Conservation (phyloP, 2,797 vertebrate genomes). For the Scarus forsteni region DNA sequence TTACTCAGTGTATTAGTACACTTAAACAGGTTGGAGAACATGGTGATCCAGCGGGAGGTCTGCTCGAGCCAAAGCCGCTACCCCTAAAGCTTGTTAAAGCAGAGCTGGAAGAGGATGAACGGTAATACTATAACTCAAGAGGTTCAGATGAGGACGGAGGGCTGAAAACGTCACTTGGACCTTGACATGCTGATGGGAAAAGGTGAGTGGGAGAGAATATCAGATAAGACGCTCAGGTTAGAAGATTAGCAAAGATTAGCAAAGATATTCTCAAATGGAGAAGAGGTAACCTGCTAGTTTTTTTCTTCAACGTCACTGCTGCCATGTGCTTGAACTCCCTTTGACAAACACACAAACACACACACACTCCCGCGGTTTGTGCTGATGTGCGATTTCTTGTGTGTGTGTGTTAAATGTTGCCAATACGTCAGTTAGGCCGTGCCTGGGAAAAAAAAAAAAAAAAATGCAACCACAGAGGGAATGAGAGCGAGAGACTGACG, state of each 20-base stretch:
- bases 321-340: not conserved
- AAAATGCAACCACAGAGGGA: slow-evolving; percentile 32
- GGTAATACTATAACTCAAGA: slow-evolving; percentile 4
- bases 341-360: slow-evolving; percentile 3
- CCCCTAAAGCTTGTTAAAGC: slow-evolving; percentile 4
- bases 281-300: not conserved
- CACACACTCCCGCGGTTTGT: slow-evolving; percentile 6
- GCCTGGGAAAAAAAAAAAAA: slow-evolving; percentile 60
- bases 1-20: not conserved
- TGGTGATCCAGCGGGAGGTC: slow-evolving; percentile 3
- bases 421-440: slow-evolving; percentile 55
- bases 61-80: not conserved
- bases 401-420: slow-evolving; percentile 52
- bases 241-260: slow-evolving; percentile 28
- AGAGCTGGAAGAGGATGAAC: slow-evolving; percentile 5
- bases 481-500: slow-evolving; percentile 20
- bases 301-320: not conserved
- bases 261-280: slow-evolving; percentile 4
- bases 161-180: not conserved
- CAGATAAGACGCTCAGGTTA: slow-evolving; percentile 15
- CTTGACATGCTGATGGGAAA: not conserved
- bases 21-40: not conserved
- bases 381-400: slow-evolving; percentile 31
- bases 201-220: not conserved
- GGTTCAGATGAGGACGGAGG: slow-evolving; percentile 8